phyloP scores from a whole-genome alignment of 2,888 invertebrate genomes.

The Copidosoma aretas region DNA sequence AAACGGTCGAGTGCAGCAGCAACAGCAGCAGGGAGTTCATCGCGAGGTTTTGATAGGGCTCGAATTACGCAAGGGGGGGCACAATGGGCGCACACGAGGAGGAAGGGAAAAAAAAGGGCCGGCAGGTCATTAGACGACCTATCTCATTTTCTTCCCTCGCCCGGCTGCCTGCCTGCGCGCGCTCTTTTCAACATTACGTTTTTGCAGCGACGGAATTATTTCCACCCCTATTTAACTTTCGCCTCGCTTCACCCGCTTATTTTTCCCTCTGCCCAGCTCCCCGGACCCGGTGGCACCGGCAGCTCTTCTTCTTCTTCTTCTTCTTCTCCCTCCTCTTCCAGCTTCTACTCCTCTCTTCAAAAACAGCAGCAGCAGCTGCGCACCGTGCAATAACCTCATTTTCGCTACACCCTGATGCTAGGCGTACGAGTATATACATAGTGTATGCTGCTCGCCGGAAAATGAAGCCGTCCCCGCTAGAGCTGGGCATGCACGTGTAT shows the following conservation, averaged over 20 bases:
- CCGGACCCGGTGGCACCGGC: no score
- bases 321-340: neutral
- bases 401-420: conserved; percentile 16
- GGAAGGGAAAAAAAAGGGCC: conserved; percentile 6
- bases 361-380: conserved; percentile 5
- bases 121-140: conserved; percentile 31
- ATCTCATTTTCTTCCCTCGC: conserved; percentile 13
- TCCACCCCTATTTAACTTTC: neutral
- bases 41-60: no score
- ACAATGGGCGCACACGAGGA: neutral
- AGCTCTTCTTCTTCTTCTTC: no score
- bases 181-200: conserved; percentile 24
- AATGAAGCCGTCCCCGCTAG: conserved; percentile 29
- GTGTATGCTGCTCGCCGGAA: conserved; percentile 23
- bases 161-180: neutral
- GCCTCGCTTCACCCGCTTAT: conserved; percentile 12
- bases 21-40: no score
- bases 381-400: conserved; percentile 33
- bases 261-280: no score
- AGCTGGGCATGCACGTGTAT: no score
- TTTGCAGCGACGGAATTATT: neutral
- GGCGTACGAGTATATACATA: no score
- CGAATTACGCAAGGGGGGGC: neutral
- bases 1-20: no score
- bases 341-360: neutral